phyloP scores from a whole-genome alignment of 1,140 invertebrate genomes.

The Chrysoperla carnea region DNA sequence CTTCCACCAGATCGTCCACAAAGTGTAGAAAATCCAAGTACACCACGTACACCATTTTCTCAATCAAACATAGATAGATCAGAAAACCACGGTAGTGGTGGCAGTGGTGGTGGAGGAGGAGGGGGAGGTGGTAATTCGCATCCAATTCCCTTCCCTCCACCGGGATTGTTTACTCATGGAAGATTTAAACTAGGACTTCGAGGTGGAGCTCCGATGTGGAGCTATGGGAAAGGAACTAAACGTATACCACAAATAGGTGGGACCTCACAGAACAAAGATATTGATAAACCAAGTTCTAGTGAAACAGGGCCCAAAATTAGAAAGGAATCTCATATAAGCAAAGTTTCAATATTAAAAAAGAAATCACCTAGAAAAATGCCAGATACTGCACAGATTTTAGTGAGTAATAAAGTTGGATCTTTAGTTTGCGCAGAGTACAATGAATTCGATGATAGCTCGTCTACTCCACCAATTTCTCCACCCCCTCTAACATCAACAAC shows the following conservation, averaged over 20 bases:
- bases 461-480: constrained; percentile 34
- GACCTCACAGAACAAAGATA: constrained; percentile 5
- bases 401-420: constrained; percentile 31
- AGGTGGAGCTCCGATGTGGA: constrained; percentile 57
- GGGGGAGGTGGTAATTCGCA: constrained; percentile 30
- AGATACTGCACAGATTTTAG: constrained; percentile 26
- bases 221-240: constrained; percentile 19
- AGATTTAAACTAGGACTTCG: constrained; percentile 44
- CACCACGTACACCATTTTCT: constrained; percentile 27
- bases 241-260: constrained; percentile 13
- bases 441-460: constrained; percentile 42
- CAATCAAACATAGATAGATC: constrained; percentile 8
- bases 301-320: constrained; percentile 17
- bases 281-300: constrained; percentile 9
- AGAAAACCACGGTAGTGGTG: constrained; percentile 10
- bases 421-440: constrained; percentile 41
- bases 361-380: constrained; percentile 29
- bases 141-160: constrained; percentile 26
- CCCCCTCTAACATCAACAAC: constrained; percentile 19
- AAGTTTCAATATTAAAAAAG: constrained; percentile 34
- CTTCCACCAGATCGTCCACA: constrained; percentile 33
- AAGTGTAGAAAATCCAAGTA: constrained; percentile 37
- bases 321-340: constrained; percentile 29
- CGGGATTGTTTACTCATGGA: constrained; percentile 27
- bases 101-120: constrained; percentile 11